phyloP scores from a whole-genome alignment of 2,888 invertebrate genomes.

The Agrilus mali region DNA sequence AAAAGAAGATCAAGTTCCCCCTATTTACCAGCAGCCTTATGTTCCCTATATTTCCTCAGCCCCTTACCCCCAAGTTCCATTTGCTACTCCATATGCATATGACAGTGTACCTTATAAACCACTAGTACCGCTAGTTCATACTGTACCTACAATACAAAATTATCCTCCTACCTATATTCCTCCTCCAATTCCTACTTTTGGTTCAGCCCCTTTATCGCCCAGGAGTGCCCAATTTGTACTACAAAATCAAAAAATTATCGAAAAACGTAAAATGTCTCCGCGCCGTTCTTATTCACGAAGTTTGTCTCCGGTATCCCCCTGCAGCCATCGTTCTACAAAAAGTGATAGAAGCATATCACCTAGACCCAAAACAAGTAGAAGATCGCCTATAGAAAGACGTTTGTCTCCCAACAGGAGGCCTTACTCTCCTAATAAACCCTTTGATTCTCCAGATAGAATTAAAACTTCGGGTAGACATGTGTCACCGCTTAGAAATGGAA shows the following conservation, averaged over 20 bases:
- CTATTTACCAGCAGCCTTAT: too few species aligned
- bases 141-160: slow-evolving; percentile 19
- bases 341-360: slow-evolving; percentile 21
- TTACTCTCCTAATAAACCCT: slow-evolving; percentile 3
- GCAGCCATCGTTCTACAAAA: slow-evolving; percentile 3
- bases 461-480: neutral
- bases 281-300: slow-evolving; percentile 33
- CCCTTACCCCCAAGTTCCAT: too few species aligned
- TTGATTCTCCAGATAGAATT: too few species aligned
- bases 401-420: slow-evolving; percentile 5
- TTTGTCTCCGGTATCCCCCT: slow-evolving; percentile 24
- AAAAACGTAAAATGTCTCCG: slow-evolving; percentile 29
- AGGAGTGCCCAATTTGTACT: slow-evolving; percentile 34
- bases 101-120: slow-evolving; percentile 13
- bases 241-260: slow-evolving; percentile 33
- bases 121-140: slow-evolving; percentile 18
- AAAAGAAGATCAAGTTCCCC: too few species aligned
- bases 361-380: slow-evolving; percentile 2
- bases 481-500: neutral
- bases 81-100: slow-evolving; percentile 2
- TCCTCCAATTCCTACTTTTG: too few species aligned
- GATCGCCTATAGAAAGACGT: slow-evolving; percentile 4
- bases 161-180: slow-evolving; percentile 5
- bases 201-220: slow-evolving; percentile 31
- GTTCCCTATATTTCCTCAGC: slow-evolving; percentile 6